Percentiles rank a stretch among this genome's conserved stretches.
Evolutionary conservation across 2,113 vertebrate genomes (phyloP).

Genomic region (Hipposideros armiger): DNA sequence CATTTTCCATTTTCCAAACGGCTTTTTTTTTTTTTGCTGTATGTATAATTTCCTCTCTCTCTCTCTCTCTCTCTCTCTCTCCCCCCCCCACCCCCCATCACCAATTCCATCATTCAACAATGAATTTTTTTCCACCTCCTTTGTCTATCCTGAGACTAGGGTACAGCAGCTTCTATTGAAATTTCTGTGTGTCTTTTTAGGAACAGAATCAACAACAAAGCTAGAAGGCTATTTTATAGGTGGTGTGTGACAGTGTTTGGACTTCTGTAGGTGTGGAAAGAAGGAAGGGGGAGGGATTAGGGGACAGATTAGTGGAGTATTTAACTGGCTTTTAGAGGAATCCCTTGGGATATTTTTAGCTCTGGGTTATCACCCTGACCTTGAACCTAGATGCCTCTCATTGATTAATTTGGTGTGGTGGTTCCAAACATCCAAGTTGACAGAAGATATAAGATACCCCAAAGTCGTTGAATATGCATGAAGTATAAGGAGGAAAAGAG

Average conservation of each 20-base stretch:
- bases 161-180: neutral
- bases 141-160: neutral
- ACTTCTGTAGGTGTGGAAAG: neutral
- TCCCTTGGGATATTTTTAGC: neutral
- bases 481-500: neutral
- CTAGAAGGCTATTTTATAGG: neutral
- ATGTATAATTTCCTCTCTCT: neutral
- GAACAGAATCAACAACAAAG: neutral
- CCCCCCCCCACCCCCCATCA: neutral
- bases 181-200: neutral
- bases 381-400: neutral
- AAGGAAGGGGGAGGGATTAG: neutral
- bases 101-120: no score
- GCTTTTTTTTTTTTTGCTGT: neutral
- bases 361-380: neutral
- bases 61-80: no score
- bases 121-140: neutral
- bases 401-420: neutral
- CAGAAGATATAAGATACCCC: neutral
- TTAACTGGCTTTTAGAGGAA: neutral
- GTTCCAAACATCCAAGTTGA: neutral
- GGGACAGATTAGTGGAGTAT: neutral
- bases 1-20: neutral
- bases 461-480: neutral
- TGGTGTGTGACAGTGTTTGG: neutral